Conservation (phyloP, 2,113 vertebrate genomes). For the Upupa epops region DNA sequence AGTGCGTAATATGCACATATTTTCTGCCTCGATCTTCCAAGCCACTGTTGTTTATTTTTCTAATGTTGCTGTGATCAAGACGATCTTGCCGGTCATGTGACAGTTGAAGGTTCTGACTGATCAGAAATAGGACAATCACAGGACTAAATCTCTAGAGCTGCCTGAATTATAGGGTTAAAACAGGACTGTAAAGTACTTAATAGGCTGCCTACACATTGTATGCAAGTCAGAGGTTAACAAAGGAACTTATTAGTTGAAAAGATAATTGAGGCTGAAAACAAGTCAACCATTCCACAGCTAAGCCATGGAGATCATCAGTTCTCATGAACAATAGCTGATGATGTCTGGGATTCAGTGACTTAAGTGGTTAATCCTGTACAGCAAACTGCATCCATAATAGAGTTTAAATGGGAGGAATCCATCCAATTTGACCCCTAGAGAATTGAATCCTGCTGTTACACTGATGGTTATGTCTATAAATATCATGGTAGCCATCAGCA, state of each 20-base stretch:
- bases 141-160: not conserved
- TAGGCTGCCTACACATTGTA: slow-evolving; percentile 27
- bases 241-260: slow-evolving; percentile 42
- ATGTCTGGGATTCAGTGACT: slow-evolving; percentile 19
- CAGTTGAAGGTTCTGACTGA: not conserved
- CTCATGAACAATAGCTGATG: slow-evolving; percentile 42
- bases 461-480: slow-evolving; percentile 53
- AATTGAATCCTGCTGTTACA: slow-evolving; percentile 28
- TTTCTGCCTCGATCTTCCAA: slow-evolving; percentile 13
- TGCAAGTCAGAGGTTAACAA: slow-evolving; percentile 62
- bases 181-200: not conserved
- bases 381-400: slow-evolving; percentile 53
- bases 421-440: slow-evolving; percentile 35
- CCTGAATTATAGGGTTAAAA: slow-evolving; percentile 1
- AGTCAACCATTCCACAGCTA: slow-evolving; percentile 30
- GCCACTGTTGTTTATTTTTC: slow-evolving; percentile 20
- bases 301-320: slow-evolving; percentile 39
- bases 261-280: slow-evolving; percentile 51
- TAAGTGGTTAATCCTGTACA: slow-evolving; percentile 61
- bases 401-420: slow-evolving; percentile 35
- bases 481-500: slow-evolving; percentile 28
- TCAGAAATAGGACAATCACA: not conserved
- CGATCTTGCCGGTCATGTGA: not conserved
- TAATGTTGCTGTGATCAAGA: not conserved
- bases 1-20: not conserved